Base-by-base conservation (phyloP, 2,797 vertebrate species). In the Paedocypris micromegethes region DNA sequence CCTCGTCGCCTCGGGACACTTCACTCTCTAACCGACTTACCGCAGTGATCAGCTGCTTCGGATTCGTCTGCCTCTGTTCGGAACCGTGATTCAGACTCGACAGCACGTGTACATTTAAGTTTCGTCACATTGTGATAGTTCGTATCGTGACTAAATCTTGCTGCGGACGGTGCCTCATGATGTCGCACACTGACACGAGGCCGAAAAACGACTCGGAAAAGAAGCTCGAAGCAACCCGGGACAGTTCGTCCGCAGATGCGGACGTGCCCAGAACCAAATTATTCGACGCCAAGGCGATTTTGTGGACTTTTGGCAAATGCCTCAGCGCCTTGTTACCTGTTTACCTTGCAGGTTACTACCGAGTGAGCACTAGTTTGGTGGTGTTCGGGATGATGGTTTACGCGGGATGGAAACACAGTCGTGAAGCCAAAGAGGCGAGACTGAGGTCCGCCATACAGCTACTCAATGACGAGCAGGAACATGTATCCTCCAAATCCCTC, bases 261-360 rank as follows among this genome's bases (percentile, higher is more conserved):
- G 48, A 50, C 5, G 38, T 46, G 7, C 44, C 62, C 2, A 55
- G 53, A 53, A 44, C 47, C 3, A 64, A 46, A 23, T 84, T 89
- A 2, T 78, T 88, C 0, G 86, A 84, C 5, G 86, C 90, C 0
- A 84, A 88, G 9, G 86, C 87, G 0, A 85, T 90, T 43, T 82
- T 92, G 0, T 90, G 84, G 86, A 89, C 90, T 0, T 91, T 92
- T 37, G 89, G 89, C 37, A 92, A 90, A 79, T 91, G 89, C 44
- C 82, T 92, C 9, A 85, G 86, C 0, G 86, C 89, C 2, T 41
- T 92, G 75, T 76, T 92, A n/a, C 90, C 90, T 38, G 87, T 91
- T 4, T 92, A 92, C 75, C 86, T 92, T 68, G 90, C 90, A 1
- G 91, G 91, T 0, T 91, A 89, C 75, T 90, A 91, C 77, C 86